Base-by-base conservation (phyloP, 2,888 invertebrate species). In the Tenthredo scrophulariae region DNA sequence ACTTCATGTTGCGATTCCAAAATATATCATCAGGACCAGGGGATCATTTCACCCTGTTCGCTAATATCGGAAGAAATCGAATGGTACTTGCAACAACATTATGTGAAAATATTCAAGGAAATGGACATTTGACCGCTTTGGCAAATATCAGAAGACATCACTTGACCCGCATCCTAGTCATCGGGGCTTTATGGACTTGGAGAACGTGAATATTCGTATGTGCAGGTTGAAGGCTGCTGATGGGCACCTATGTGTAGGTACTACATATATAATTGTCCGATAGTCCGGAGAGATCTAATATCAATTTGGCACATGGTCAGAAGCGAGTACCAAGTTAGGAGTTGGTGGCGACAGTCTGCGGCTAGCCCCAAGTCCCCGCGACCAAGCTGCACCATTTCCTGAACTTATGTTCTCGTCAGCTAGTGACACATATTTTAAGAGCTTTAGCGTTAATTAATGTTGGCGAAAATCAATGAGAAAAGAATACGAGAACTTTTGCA, bases 261-360 rank as follows among this genome's bases (percentile, higher is more conserved):
- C 22, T 46, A 46, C 46, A 46, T 46, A 50, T 62, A 62, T 79
- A 62, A 79, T 79, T 79, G 79, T 22, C 50, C 79, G 58, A 58
- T 79, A 18, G 58, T 79, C 62, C 40, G 37, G 22, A 54, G 79
- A 79, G 79, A 50, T 79, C 62, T 79, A 79, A 79, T 79, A 62
- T 40, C 79, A 79, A 79, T 79, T 79, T 79, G 79, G 62, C 79
- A 79, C 79, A 79, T 79, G 79, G 79, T 79, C 79, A 79, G 79
- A 79, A 79, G 79, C 62, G 37, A 79, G 58, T 22, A 46, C 40
- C 79, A 79, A 79, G 79, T 79, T 79, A 26, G 79, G 46, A 79
- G 79, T 79, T 79, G 62, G 40, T 79, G 79, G 79, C 62, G 79
- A 79, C 62, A 79, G 79, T 79, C 79, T 79, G 79, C 79, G 79